A percentile compares a stretch with the other conserved stretches of the same genome.
phyloP scores from a whole-genome alignment of 2,888 invertebrate species.

The Calliopum simillimum region DNA sequence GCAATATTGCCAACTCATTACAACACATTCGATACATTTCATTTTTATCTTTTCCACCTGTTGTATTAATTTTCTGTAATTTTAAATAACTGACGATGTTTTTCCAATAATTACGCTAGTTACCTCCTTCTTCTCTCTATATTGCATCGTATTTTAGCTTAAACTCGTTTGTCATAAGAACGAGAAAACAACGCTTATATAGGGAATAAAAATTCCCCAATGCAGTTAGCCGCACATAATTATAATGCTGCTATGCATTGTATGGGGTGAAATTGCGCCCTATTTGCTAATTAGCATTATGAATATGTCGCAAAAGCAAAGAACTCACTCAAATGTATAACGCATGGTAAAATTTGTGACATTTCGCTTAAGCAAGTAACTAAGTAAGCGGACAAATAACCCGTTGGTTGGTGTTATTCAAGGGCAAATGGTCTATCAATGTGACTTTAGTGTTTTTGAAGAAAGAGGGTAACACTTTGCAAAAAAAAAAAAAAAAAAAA shows the following conservation, averaged over 20 bases:
- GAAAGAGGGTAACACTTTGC: neutral
- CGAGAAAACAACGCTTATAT: neutral
- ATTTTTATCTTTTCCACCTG: slow-evolving; percentile 17
- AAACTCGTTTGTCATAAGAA: slow-evolving; percentile 24
- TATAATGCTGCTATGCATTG: neutral
- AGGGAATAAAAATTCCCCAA: neutral
- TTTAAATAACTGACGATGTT: slow-evolving; percentile 18
- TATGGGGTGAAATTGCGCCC: slow-evolving; percentile 4
- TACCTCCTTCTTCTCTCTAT: no score
- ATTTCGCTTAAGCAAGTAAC: slow-evolving; percentile 1
- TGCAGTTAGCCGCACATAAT: slow-evolving; percentile 2
- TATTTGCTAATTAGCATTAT: slow-evolving; percentile 27
- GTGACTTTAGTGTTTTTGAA: neutral
- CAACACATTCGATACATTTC: no score
- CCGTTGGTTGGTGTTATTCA: neutral
- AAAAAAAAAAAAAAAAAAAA: neutral
- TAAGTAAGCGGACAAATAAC: neutral
- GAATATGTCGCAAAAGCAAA: neutral
- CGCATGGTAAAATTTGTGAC: slow-evolving; percentile 15
- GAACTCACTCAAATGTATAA: neutral
- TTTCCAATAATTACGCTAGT: slow-evolving; percentile 27
- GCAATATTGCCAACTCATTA: no score
- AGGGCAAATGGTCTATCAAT: neutral
- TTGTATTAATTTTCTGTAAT: slow-evolving; percentile 31
- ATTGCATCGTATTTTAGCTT: no score